Evolutionary conservation across 2,113 vertebrate genomes (phyloP).

Genomic region (Trogon melanurus): DNA sequence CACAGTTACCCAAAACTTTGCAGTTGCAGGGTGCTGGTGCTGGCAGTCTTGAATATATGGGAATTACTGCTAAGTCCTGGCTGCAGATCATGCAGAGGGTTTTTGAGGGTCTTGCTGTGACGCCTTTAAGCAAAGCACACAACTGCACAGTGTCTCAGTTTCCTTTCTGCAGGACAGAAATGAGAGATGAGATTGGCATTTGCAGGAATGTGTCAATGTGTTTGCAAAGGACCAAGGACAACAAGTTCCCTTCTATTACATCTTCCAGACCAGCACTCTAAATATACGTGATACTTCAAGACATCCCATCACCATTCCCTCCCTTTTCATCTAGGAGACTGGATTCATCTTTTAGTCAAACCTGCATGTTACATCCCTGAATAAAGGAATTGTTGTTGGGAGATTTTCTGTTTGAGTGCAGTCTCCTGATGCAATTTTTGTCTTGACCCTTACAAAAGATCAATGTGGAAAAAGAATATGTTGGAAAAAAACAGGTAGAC

Average conservation of each 20-base stretch:
- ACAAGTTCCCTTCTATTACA: background rate
- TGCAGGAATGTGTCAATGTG: background rate
- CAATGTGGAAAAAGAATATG: background rate
- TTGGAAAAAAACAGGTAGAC: background rate
- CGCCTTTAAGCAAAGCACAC: background rate
- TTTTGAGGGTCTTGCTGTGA: background rate
- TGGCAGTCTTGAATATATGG: background rate
- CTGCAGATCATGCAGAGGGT: background rate
- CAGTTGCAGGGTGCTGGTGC: background rate
- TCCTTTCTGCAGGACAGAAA: background rate
- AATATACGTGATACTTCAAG: background rate
- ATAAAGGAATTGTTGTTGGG: background rate
- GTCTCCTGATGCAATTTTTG: background rate
- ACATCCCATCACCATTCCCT: background rate
- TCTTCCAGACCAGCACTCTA: background rate
- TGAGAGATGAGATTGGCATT: background rate
- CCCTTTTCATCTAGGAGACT: background rate
- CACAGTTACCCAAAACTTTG: background rate
- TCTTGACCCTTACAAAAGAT: background rate
- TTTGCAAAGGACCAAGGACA: background rate
- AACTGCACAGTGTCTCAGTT: background rate
- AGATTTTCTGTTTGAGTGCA: background rate
- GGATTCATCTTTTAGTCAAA: background rate
- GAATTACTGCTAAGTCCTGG: background rate
- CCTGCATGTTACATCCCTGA: background rate